phyloP scores from a whole-genome alignment of 2,888 invertebrate species.

The Apoda limacodes region DNA sequence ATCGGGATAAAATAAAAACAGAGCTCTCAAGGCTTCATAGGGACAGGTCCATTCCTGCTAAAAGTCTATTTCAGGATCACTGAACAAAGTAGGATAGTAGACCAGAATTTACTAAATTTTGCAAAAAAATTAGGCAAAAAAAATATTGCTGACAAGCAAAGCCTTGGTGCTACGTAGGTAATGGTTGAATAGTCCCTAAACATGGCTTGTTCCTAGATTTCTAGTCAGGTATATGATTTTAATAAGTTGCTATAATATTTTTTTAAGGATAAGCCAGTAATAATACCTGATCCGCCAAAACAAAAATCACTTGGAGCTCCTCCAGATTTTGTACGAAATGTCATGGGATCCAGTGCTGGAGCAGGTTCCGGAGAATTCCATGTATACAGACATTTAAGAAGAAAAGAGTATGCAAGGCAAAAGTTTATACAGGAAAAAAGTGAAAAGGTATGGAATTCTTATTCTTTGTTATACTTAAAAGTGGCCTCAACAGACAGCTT shows the following conservation, averaged over 20 bases:
- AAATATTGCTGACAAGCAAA: too few species aligned
- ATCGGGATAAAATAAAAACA: too few species aligned
- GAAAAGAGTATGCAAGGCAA: constrained; percentile 96
- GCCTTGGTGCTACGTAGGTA: too few species aligned
- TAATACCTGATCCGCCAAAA: constrained; percentile 86
- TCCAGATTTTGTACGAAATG: constrained; percentile 97
- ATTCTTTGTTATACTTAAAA: too few species aligned
- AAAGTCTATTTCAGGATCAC: too few species aligned
- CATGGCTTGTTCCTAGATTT: background rate
- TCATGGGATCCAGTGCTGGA: constrained; percentile 99
- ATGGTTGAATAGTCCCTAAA: too few species aligned
- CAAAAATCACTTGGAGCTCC: constrained; percentile 82
- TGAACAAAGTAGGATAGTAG: too few species aligned
- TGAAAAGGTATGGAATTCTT: constrained; percentile 73
- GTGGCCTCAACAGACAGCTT: too few species aligned
- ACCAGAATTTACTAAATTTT: too few species aligned
- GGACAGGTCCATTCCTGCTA: too few species aligned
- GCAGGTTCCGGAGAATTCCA: constrained; percentile 99
- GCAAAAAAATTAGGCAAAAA: too few species aligned
- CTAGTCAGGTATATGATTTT: background rate
- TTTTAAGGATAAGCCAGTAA: constrained; percentile 85
- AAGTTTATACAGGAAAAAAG: constrained; percentile 93
- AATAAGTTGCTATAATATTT: constrained; percentile 6
- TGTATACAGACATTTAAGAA: constrained; percentile 93
- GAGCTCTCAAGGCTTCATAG: too few species aligned